Conservation (phyloP, 1,140 invertebrate species). For the Trichoplusia ni region DNA sequence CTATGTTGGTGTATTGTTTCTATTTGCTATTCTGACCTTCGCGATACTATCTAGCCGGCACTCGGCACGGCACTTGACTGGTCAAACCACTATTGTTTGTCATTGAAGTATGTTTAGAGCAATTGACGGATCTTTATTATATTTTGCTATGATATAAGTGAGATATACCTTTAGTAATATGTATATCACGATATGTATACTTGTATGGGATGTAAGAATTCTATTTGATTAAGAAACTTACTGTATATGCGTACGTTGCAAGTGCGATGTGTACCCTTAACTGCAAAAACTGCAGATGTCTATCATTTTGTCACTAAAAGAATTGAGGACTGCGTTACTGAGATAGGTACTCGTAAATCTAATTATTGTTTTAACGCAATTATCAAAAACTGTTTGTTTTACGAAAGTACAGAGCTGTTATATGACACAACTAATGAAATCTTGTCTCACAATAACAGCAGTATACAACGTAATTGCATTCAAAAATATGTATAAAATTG, state of each 20-base stretch:
- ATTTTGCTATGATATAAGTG: too few species aligned
- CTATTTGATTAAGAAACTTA: too few species aligned
- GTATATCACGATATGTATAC: too few species aligned
- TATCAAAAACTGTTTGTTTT: neutral
- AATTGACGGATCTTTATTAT: too few species aligned
- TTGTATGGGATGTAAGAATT: too few species aligned
- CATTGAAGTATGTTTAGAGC: slow-evolving; percentile 9
- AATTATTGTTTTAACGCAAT: neutral
- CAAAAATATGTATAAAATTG: slow-evolving; percentile 6
- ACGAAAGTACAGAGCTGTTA: neutral
- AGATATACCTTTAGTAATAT: too few species aligned
- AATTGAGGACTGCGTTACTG: too few species aligned
- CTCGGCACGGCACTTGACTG: slow-evolving; percentile 13
- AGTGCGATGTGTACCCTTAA: too few species aligned
- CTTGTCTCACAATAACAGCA: neutral
- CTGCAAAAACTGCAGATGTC: too few species aligned
- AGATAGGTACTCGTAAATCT: too few species aligned
- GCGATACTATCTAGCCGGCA: slow-evolving; percentile 19
- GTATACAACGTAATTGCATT: neutral
- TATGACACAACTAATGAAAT: neutral
- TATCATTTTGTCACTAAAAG: too few species aligned
- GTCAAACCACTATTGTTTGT: slow-evolving; percentile 33
- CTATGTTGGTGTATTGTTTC: slow-evolving; percentile 1
- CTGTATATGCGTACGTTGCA: too few species aligned
- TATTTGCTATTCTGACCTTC: slow-evolving; percentile 28